Conservation (phyloP, 2,888 invertebrate species). For the Drosophila neonasuta region DNA sequence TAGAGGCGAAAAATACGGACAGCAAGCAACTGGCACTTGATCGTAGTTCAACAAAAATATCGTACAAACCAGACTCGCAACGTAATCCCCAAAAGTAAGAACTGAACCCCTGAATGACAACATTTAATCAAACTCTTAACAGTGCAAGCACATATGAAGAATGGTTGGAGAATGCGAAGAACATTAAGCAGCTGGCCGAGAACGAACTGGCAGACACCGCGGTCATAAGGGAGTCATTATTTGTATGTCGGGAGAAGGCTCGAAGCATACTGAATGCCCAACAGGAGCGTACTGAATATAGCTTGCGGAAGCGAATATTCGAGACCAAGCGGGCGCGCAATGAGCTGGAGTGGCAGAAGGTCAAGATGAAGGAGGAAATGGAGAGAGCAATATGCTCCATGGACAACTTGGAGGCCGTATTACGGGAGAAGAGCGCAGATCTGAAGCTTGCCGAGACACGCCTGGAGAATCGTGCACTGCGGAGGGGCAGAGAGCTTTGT, state of each 20-base stretch:
- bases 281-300: constrained; percentile 92
- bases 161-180: constrained; percentile 91
- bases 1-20: constrained; percentile 89
- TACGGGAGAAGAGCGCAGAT: constrained; percentile 89
- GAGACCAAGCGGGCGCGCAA: constrained; percentile 92
- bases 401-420: constrained; percentile 87
- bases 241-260: constrained; percentile 90
- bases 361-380: constrained; percentile 90
- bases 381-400: constrained; percentile 90
- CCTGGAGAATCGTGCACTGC: constrained; percentile 90
- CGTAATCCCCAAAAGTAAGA: constrained; percentile 87
- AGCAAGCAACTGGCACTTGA: constrained; percentile 88
- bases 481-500: constrained; percentile 90
- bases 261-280: constrained; percentile 91
- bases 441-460: constrained; percentile 93
- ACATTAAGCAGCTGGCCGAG: constrained; percentile 89
- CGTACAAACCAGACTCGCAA: constrained; percentile 91
- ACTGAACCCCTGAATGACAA: not conserved
- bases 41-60: constrained; percentile 90
- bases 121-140: not conserved
- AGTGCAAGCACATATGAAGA: constrained; percentile 89
- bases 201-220: constrained; percentile 90
- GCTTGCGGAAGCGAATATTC: constrained; percentile 92
- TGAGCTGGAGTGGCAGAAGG: constrained; percentile 93
- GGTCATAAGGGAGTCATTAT: constrained; percentile 89